Evolutionary conservation across 2,113 vertebrate species (phyloP).

Genomic region (Camelus dromedarius): DNA sequence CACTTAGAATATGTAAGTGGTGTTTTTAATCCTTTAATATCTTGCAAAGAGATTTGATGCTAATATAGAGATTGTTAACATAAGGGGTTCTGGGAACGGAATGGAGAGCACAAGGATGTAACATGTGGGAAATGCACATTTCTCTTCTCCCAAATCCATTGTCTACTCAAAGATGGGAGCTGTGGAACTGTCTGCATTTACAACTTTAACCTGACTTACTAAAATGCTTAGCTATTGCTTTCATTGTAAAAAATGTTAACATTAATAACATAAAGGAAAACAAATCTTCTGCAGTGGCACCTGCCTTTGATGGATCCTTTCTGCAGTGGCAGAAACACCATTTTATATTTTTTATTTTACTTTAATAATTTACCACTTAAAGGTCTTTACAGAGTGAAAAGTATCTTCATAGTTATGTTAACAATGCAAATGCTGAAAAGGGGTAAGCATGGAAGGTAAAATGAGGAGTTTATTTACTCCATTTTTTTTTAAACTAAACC

Average conservation of each 20-base stretch:
- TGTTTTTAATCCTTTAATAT: not conserved
- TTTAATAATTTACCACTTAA: not conserved
- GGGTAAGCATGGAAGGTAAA: not conserved
- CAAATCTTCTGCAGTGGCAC: rapidly evolving
- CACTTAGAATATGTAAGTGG: not conserved
- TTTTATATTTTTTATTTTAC: not conserved
- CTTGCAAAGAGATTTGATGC: not conserved
- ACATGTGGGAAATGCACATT: not conserved
- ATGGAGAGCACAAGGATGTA: no score
- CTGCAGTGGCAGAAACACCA: rapidly evolving
- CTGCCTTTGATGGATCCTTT: not conserved
- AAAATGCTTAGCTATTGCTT: not conserved
- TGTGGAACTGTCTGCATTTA: not conserved
- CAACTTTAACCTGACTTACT: not conserved
- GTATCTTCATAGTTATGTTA: not conserved
- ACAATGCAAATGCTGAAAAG: not conserved
- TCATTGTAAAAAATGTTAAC: not conserved
- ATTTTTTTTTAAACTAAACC: not conserved
- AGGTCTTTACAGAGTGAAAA: not conserved
- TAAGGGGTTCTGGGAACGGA: not conserved
- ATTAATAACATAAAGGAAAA: not conserved
- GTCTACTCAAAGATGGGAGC: not conserved
- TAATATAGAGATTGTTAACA: rapidly evolving
- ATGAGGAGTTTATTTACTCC: not conserved
- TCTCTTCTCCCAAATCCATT: not conserved